Conservation (phyloP, 2,113 vertebrate species). For the Arenaria interpres region DNA sequence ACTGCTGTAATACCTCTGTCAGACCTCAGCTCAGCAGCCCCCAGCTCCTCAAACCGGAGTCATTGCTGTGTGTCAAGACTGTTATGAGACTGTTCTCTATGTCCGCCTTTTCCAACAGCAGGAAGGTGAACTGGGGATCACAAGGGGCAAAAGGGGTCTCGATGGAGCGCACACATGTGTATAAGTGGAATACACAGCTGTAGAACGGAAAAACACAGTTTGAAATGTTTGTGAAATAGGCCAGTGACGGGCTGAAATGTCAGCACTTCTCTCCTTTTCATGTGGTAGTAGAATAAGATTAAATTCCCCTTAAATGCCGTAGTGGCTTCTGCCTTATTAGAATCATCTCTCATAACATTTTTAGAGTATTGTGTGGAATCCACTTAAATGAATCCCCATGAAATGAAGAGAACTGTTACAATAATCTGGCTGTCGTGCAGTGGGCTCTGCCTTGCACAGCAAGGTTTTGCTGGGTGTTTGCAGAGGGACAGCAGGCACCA, state of each 20-base stretch:
- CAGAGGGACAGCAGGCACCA: not conserved
- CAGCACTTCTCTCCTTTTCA: constrained; percentile 58
- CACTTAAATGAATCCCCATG: constrained; percentile 56
- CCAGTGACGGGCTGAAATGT: constrained; percentile 53
- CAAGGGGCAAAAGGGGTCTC: not conserved
- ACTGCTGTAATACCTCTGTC: not conserved
- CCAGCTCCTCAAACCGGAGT: not conserved
- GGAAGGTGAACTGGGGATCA: not conserved
- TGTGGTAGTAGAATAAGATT: constrained; percentile 65
- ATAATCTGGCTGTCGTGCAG: constrained; percentile 30
- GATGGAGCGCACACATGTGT: not conserved
- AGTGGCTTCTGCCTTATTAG: constrained; percentile 68
- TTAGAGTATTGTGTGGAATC: constrained; percentile 56
- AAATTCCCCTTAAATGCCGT: constrained; percentile 48
- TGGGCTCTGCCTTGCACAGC: constrained; percentile 18
- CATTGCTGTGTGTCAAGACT: not conserved
- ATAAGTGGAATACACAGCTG: not conserved
- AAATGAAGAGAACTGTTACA: constrained; percentile 57
- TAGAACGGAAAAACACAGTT: constrained; percentile 16
- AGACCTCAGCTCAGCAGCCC: not conserved
- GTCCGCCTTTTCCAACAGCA: not conserved
- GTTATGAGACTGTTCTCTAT: not conserved
- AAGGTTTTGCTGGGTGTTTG: constrained; percentile 2
- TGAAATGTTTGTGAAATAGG: constrained; percentile 41
- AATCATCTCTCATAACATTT: constrained; percentile 67